A percentile compares a stretch with the other conserved stretches of the same genome.
phyloP scores from a whole-genome alignment of 2,888 invertebrate species.

The Meganola albula region DNA sequence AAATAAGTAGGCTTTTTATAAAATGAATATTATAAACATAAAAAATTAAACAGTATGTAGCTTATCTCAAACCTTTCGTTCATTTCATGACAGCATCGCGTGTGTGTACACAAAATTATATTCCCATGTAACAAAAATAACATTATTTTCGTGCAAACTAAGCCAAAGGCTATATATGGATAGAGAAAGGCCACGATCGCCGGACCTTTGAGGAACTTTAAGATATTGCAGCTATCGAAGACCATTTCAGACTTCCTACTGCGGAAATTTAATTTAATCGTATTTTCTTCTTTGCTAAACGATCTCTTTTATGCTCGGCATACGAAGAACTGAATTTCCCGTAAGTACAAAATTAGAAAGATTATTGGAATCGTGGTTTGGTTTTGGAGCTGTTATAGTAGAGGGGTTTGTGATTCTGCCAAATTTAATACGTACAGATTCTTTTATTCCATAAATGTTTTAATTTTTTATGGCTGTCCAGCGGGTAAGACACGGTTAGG shows the following conservation, averaged over 20 bases:
- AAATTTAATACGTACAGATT: too few relatives aligned
- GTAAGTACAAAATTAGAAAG: constrained; percentile 32
- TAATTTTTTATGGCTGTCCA: too few relatives aligned
- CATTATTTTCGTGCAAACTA: constrained; percentile 27
- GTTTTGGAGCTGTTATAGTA: too few relatives aligned
- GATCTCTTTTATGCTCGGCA: constrained; percentile 45
- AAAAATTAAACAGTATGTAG: not conserved
- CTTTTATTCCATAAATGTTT: too few relatives aligned
- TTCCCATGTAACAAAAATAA: constrained; percentile 23
- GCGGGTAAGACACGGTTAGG: too few relatives aligned
- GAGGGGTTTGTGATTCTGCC: too few relatives aligned
- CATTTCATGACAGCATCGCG: constrained; percentile 30
- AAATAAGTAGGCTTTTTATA: too few relatives aligned
- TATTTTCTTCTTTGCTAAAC: constrained; percentile 62
- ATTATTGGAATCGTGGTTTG: constrained; percentile 16
- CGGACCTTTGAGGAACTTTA: constrained; percentile 48
- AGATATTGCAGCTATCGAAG: constrained; percentile 67
- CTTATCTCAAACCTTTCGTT: constrained; percentile 23
- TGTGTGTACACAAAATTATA: constrained; percentile 29
- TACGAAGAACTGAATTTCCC: constrained; percentile 43
- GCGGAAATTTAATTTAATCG: constrained; percentile 73
- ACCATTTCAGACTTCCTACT: constrained; percentile 66
- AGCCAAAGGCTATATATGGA: constrained; percentile 27
- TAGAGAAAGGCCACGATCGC: constrained; percentile 38
- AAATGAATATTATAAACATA: too few relatives aligned